Evolutionary conservation across 2,888 invertebrate genomes (phyloP), one percentile per base, ranked within the genome.

Genomic region (Synanthedon vespiformis): DNA sequence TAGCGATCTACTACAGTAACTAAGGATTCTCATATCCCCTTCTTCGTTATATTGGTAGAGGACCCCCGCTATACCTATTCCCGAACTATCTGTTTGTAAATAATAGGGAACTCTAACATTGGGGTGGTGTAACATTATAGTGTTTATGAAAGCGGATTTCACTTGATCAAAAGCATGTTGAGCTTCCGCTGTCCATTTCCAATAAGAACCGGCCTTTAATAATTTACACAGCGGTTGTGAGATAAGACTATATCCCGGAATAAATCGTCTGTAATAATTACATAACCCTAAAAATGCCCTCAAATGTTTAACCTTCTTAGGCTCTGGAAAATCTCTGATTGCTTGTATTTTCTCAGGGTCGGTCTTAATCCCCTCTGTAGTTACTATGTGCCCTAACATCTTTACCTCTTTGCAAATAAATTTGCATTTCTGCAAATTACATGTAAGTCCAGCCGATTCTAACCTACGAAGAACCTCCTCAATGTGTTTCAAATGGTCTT

Each of bases 251-350:
- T 58, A 64, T 1, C 58, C 47, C 0, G 57, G 53, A 1, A 65
- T 59, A 51, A 65, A 64, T 16, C 55, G 50, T 8, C 64, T 54
- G 51, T 62, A 65, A 51, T 54, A 64, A 51, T 63, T 63, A 22
- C 58, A 58, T 2, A 65, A 48, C 0, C 64, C 64, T 11, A 67
- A 18, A 53, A 64, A 67, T 0, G 58, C 61, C 22, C 63, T 50
- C 2, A 64, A 0, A 1, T 63, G 61, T 51, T 62, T 62, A 6
- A 56, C 4, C 40, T 56, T 61, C 2, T 52, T 62, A 0, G 62
- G 65, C 1, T 44, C 22, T 0, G 68, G 63, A 34, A 61, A 64
- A 0, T 58, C 53, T 13, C 53, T 41, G 12, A 51, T 41, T n/a
- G 41, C 12, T 12, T 41, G 5, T 41, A 11, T 13, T 13, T 13